phyloP scores from a whole-genome alignment of 2,888 invertebrate species.

The Odontocerum albicorne region DNA sequence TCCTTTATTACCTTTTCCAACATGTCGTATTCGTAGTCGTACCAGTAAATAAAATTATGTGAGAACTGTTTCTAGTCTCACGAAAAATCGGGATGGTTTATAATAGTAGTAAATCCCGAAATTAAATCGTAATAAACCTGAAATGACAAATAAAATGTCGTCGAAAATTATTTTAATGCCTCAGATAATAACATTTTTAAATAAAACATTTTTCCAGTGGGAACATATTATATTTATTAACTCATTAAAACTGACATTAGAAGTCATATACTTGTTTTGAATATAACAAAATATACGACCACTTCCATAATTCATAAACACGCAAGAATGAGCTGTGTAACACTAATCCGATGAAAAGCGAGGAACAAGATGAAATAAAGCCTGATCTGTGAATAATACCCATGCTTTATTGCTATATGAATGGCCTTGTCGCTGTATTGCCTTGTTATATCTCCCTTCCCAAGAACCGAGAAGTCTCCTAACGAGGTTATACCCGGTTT shows the following conservation, averaged over 20 bases:
- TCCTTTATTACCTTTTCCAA: too few relatives aligned
- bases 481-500: constrained; percentile 21
- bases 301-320: not conserved
- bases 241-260: constrained; percentile 7
- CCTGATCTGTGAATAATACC: constrained; percentile 10
- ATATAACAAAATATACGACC: not conserved
- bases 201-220: too few relatives aligned
- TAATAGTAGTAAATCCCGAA: too few relatives aligned
- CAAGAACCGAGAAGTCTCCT: constrained; percentile 3
- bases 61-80: too few relatives aligned
- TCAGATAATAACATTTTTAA: too few relatives aligned
- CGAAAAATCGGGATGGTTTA: too few relatives aligned
- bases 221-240: constrained; percentile 3
- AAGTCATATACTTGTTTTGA: not conserved
- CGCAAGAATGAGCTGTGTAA: not conserved
- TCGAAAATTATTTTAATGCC: too few relatives aligned
- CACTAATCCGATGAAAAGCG: constrained; percentile 1
- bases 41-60: too few relatives aligned
- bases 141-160: too few relatives aligned
- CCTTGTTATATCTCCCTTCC: constrained; percentile 7
- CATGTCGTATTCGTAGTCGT: too few relatives aligned
- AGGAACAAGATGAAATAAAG: not conserved
- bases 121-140: too few relatives aligned
- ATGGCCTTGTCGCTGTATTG: constrained; percentile 11
- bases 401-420: constrained; percentile 17